Evolutionary conservation across 2,888 invertebrate species (phyloP).

Genomic region (Agonopterix subpropinquella): DNA sequence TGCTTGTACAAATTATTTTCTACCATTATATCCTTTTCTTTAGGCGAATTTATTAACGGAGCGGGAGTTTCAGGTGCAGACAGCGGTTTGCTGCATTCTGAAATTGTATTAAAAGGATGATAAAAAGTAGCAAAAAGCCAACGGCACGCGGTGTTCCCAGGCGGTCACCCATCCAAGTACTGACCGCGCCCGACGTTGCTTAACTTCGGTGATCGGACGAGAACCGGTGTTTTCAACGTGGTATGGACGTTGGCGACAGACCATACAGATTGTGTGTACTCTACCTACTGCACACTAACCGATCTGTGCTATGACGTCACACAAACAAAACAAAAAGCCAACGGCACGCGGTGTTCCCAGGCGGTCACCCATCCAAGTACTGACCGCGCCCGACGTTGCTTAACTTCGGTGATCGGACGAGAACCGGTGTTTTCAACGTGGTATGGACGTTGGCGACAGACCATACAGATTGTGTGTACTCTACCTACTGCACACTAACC

Average conservation of each 20-base stretch:
- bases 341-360: constrained; percentile 37
- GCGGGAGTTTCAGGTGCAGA: constrained; percentile 24
- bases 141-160: constrained; percentile 60
- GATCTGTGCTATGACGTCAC: too few relatives aligned
- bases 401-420: constrained; percentile 68
- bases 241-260: constrained; percentile 47
- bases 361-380: constrained; percentile 52
- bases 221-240: constrained; percentile 66
- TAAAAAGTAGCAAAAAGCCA: constrained; percentile 28
- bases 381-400: constrained; percentile 50
- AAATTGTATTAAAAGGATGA: constrained; percentile 18
- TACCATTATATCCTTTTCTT: constrained; percentile 18
- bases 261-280: too few relatives aligned
- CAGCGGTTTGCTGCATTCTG: constrained; percentile 14
- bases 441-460: constrained; percentile 33
- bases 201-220: constrained; percentile 72
- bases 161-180: constrained; percentile 71
- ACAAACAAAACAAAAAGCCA: constrained; percentile 29
- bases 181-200: constrained; percentile 67
- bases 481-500: too few relatives aligned
- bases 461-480: too few relatives aligned
- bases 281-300: too few relatives aligned
- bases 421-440: constrained; percentile 51
- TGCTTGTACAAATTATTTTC: constrained; percentile 19
- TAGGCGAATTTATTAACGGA: constrained; percentile 19